Evolutionary conservation across 2,797 vertebrate genomes (phyloP).

Genomic region (Paramormyrops hopkinsi): DNA sequence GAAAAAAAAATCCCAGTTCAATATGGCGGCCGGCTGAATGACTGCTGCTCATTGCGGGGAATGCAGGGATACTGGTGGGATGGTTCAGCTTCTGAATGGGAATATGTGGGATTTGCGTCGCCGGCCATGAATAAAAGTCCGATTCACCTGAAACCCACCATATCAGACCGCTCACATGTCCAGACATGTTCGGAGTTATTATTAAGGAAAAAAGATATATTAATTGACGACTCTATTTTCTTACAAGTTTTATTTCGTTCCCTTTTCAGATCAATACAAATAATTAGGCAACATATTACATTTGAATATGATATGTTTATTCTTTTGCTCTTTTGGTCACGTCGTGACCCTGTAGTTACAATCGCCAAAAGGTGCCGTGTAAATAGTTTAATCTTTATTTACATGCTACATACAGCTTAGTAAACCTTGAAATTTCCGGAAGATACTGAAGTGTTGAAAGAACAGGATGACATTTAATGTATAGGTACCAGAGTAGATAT

Average conservation of each 20-base stretch:
- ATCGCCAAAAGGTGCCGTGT: not conserved
- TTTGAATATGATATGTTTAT: not conserved
- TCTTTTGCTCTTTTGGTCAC: not conserved
- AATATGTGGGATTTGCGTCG: slow-evolving; percentile 39
- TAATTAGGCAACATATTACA: not conserved
- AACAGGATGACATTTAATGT: not conserved
- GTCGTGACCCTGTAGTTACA: not conserved
- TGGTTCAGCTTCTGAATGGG: slow-evolving; percentile 59
- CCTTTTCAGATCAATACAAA: not conserved
- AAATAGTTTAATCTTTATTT: not conserved
- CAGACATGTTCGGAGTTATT: not conserved
- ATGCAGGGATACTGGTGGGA: slow-evolving; percentile 50
- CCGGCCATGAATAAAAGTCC: not conserved
- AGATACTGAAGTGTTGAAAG: not conserved
- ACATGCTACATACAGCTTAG: not conserved
- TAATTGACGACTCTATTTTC: not conserved
- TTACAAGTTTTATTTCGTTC: not conserved
- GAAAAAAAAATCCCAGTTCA: slow-evolving; percentile 53
- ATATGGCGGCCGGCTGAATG: slow-evolving; percentile 62
- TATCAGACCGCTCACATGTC: not conserved
- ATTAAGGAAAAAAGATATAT: not conserved
- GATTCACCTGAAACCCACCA: not conserved
- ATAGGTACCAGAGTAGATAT: not conserved
- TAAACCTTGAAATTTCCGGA: not conserved
- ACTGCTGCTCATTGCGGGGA: slow-evolving; percentile 58